Evolutionary conservation across 2,113 vertebrate genomes (phyloP).

Genomic region (Danionella cerebrum): DNA sequence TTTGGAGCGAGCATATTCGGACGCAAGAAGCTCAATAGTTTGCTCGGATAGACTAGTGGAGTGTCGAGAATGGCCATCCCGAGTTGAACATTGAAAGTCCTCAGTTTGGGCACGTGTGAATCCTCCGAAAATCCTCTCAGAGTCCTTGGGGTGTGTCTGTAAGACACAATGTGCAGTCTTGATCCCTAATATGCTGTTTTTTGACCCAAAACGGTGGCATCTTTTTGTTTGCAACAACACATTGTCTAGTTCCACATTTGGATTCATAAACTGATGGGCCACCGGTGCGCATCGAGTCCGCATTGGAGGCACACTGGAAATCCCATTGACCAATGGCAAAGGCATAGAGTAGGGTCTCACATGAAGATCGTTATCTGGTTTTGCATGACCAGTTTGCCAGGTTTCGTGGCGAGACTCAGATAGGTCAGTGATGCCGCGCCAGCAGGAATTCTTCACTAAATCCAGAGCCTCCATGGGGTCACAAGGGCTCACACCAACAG

Average conservation of each 20-base stretch:
- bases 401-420: background rate
- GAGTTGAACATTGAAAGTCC: background rate
- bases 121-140: background rate
- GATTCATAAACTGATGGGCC: background rate
- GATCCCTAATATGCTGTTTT: background rate
- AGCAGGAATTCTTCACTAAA: slow-evolving; percentile 53
- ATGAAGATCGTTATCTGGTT: background rate
- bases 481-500: slow-evolving; percentile 49
- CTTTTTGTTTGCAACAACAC: background rate
- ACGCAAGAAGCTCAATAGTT: slow-evolving; percentile 50
- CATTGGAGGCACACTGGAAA: background rate
- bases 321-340: background rate
- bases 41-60: slow-evolving; percentile 28
- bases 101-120: too few species aligned
- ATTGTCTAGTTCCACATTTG: background rate
- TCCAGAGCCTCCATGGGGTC: slow-evolving; percentile 45
- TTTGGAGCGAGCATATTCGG: slow-evolving; percentile 39
- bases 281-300: background rate
- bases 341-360: background rate
- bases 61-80: background rate
- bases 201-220: background rate
- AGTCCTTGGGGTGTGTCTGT: background rate
- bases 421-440: slow-evolving; percentile 47
- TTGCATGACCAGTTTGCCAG: background rate
- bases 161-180: background rate